Evolutionary conservation across 1,140 invertebrate species (phyloP), one percentile per base, ranked within the genome.

Genomic region (Orchesella cincta): DNA sequence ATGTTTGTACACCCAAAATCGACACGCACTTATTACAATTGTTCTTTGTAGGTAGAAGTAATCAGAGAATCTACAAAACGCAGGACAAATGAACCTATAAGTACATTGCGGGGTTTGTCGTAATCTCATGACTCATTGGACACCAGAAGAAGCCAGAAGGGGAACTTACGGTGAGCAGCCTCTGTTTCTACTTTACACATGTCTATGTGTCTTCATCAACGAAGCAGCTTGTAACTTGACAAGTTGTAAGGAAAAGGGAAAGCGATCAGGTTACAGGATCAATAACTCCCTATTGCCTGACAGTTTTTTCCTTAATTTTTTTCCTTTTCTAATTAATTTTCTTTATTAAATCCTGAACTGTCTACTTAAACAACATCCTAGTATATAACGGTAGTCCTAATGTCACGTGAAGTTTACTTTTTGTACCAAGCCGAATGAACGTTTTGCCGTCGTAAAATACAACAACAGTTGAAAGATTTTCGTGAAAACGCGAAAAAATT

Each of bases 211-310:
- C 20, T 8, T 20, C 20, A 46, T 12, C 39, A 12, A 12, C 8
- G 8, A 46, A 46, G 39, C 39, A 46, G 8, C 8, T 46, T 46
- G 20, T 20, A 12, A 12, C 39, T 46, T 46, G 39, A 8, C 8
- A 67, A 14, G 62, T 31, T 3, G 62, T 31, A 67, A 67, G 31
- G 62, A 12, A n/a, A 67, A 67, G 8, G 54, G 16, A 23, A 31
- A 31, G 62, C n/a, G 62, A 67, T 67, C 62, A 67, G 31, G 62
- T 67, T 67, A 67, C 62, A 26, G 28, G 31, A 67, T 67, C 62
- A 67, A 67, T 67, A 67, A 67, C n/a, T 67, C 31, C 62, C 31
- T 67, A 8, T 29, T 67, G 31, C 12, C 12, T 33, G 31, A 33
- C 62, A 29, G 62, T 31, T 67, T 67, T 67, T 8, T 5, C 31